Evolutionary conservation across 2,113 vertebrate genomes (phyloP).

Genomic region (Atractosteus spatula): DNA sequence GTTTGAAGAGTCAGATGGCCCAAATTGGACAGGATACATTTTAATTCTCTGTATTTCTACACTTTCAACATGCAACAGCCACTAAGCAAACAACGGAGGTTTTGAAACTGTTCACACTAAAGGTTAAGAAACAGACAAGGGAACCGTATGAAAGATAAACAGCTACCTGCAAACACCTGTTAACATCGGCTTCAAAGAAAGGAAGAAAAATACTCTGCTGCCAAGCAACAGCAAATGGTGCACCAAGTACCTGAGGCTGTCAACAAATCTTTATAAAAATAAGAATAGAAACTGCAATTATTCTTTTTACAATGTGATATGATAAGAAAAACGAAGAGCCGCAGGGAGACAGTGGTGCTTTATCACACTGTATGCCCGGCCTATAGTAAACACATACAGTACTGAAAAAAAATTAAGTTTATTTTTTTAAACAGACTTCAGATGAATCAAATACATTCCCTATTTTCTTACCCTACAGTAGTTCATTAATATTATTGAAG

Average conservation of each 20-base stretch:
- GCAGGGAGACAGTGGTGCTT: conserved; percentile 8
- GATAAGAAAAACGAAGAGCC: conserved; percentile 25
- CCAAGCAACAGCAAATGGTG: conserved; percentile 44
- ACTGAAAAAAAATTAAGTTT: neutral
- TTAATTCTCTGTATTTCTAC: no score
- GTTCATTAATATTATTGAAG: conserved; percentile 5
- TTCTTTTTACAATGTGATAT: conserved; percentile 28
- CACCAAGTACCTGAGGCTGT: conserved; percentile 34
- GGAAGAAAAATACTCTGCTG: conserved; percentile 41
- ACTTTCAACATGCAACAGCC: no score
- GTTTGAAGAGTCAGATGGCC: no score
- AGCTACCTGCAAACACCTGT: conserved; percentile 73
- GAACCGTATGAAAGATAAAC: conserved; percentile 59
- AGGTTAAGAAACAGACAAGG: conserved; percentile 47
- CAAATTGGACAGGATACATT: no score
- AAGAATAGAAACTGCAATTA: conserved; percentile 31
- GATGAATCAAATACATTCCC: neutral
- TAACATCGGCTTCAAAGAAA: conserved; percentile 38
- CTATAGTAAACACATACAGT: neutral
- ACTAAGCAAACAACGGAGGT: neutral
- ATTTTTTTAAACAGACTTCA: no score
- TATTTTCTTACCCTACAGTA: conserved; percentile 1
- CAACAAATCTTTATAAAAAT: conserved; percentile 39
- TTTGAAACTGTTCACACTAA: conserved; percentile 52
- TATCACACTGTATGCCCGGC: neutral